These are phyloP conservation scores for Brachypteracias leptosomus DNA, from an alignment of 2,113 vertebrate genomes.

Conservation along the genomic window DNA sequence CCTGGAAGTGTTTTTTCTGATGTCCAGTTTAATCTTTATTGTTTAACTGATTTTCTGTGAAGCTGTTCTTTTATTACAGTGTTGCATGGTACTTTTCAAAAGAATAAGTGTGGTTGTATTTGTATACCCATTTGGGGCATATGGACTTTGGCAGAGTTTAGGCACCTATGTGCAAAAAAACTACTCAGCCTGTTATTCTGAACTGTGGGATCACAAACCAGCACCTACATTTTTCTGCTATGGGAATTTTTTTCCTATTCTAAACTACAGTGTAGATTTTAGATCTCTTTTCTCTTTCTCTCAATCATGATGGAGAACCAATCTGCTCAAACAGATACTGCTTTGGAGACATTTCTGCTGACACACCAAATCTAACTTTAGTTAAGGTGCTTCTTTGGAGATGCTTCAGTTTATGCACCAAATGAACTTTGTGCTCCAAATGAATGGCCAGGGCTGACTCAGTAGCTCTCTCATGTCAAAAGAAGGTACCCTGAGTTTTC, in stretches of 20 bases:
- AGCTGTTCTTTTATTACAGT: neutral
- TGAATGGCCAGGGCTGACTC: neutral
- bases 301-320: accelerated
- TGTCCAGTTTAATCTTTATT: neutral
- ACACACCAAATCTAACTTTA: neutral
- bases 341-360: neutral
- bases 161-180: neutral
- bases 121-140: neutral
- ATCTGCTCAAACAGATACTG: neutral
- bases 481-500: neutral
- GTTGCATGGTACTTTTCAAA: neutral
- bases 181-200: neutral
- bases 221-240: neutral
- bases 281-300: neutral
- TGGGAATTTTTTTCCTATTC: neutral
- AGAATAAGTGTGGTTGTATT: neutral
- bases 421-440: neutral
- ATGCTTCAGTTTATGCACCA: neutral
- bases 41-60: neutral
- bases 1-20: neutral
- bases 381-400: neutral
- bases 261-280: neutral
- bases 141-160: neutral
- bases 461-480: neutral
- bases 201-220: neutral